Conservation (phyloP, 2,888 invertebrate species). For the Drosophila greeni region DNA sequence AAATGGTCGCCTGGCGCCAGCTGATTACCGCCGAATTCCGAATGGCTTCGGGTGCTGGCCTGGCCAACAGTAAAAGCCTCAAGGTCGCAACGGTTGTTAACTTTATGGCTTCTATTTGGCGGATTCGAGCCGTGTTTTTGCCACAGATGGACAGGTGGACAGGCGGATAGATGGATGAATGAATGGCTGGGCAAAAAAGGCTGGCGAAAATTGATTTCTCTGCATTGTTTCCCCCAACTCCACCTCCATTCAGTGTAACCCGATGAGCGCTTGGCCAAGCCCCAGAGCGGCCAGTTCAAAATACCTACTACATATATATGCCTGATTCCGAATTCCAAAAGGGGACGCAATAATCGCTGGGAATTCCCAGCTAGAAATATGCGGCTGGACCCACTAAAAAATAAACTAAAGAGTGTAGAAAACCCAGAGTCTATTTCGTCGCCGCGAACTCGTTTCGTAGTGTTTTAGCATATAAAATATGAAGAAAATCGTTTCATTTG, state of each 20-base stretch:
- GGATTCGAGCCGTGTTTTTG: slow-evolving; percentile 40
- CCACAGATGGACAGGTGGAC: slow-evolving; percentile 30
- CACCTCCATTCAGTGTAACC: slow-evolving; percentile 40
- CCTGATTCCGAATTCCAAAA: slow-evolving; percentile 7
- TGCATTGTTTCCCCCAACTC: slow-evolving; percentile 40
- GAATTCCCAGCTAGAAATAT: slow-evolving; percentile 72
- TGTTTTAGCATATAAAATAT: slow-evolving; percentile 48
- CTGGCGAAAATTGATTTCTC: slow-evolving; percentile 58
- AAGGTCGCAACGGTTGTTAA: slow-evolving; percentile 70
- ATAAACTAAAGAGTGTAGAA: slow-evolving; percentile 53
- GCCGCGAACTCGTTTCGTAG: slow-evolving; percentile 64
- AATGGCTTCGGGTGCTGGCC: slow-evolving; percentile 64
- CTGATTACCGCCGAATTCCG: slow-evolving; percentile 63
- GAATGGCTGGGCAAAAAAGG: slow-evolving; percentile 42
- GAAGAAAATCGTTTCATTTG: slow-evolving; percentile 53
- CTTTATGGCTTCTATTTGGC: slow-evolving; percentile 63
- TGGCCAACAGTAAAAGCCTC: slow-evolving; percentile 59
- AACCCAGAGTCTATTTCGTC: slow-evolving; percentile 37
- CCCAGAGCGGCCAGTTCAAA: slow-evolving; percentile 23
- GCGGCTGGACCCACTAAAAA: slow-evolving; percentile 41
- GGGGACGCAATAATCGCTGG: slow-evolving; percentile 59
- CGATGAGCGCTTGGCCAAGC: slow-evolving; percentile 43
- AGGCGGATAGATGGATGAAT: slow-evolving; percentile 17
- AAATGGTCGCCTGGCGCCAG: slow-evolving; percentile 72
- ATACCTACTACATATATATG: slow-evolving; percentile 11